A percentile compares a stretch with the other conserved stretches of the same genome.
These are phyloP conservation scores for Pollimyrus isidori DNA, from an alignment of 2,113 vertebrate genomes.

Conservation along the genomic window DNA sequence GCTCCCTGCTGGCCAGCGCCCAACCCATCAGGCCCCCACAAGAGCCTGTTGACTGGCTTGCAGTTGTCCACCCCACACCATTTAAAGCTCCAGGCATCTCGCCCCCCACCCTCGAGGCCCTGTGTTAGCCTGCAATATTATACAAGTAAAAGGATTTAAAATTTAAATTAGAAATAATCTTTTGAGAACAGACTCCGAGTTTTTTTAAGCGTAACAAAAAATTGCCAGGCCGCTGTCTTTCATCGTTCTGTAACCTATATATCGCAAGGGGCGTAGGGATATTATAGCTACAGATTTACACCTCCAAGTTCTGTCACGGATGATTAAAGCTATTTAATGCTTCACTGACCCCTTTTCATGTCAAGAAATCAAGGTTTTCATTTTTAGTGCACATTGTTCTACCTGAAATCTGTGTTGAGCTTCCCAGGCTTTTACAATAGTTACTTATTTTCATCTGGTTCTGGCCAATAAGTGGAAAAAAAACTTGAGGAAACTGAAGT, in stretches of 20 bases:
- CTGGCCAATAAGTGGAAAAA: neutral
- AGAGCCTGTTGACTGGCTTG: slow-evolving; percentile 18
- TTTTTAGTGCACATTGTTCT: neutral
- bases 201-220: slow-evolving; percentile 16
- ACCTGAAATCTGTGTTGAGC: neutral
- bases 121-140: slow-evolving; percentile 2
- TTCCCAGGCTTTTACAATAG: neutral
- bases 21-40: slow-evolving; percentile 18
- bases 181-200: slow-evolving; percentile 27
- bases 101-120: neutral
- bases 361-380: neutral
- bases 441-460: neutral
- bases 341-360: neutral
- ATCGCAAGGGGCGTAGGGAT: neutral
- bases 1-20: slow-evolving; percentile 13
- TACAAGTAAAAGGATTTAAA: slow-evolving; percentile 29
- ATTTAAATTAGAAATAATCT: slow-evolving; percentile 37
- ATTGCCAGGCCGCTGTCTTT: slow-evolving; percentile 8
- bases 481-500: neutral
- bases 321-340: slow-evolving; percentile 18
- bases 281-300: slow-evolving; percentile 8
- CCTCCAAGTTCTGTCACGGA: neutral
- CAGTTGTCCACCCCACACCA: neutral
- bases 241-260: slow-evolving; percentile 12
- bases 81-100: neutral